A percentile compares a stretch with the other conserved stretches of the same genome.
Evolutionary conservation across 30 jellyfish, hydroid and myxozoan species (phyloP).

Genomic region (Kudoa iwatai): DNA sequence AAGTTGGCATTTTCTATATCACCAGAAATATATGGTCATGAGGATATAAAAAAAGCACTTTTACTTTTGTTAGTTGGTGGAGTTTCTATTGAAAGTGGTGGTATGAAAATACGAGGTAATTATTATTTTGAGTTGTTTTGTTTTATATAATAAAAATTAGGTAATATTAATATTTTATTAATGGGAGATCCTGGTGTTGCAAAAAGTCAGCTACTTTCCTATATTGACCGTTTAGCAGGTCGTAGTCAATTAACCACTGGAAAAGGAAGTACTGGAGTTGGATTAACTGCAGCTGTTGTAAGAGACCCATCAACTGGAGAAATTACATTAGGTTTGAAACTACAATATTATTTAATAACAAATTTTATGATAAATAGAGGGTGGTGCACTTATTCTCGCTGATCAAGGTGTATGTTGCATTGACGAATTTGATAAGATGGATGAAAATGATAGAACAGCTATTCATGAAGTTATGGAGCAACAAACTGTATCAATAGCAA

Average conservation of each 20-base stretch:
- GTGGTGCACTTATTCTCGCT: slow-evolving; percentile 87
- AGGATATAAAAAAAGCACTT: slow-evolving; percentile 69
- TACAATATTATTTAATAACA: neutral
- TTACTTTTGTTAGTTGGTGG: slow-evolving; percentile 76
- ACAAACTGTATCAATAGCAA: slow-evolving; percentile 80
- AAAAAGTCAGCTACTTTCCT: slow-evolving; percentile 61
- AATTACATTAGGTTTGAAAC: slow-evolving; percentile 13
- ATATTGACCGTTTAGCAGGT: slow-evolving; percentile 66
- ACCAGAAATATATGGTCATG: slow-evolving; percentile 92
- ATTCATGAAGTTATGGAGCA: slow-evolving; percentile 98
- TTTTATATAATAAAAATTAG: slow-evolving; percentile 5
- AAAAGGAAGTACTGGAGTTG: slow-evolving; percentile 93
- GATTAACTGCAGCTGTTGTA: slow-evolving; percentile 87
- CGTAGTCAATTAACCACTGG: slow-evolving; percentile 95
- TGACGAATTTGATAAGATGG: slow-evolving; percentile 93
- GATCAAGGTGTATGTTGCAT: slow-evolving; percentile 94
- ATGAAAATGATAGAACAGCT: slow-evolving; percentile 63
- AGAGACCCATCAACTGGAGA: slow-evolving; percentile 87
- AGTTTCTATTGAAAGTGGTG: slow-evolving; percentile 50
- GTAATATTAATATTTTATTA: slow-evolving; percentile 49
- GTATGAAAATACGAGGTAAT: slow-evolving; percentile 81
- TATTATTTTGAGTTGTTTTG: no score
- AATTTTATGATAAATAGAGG: slow-evolving; percentile 9
- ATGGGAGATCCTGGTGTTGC: slow-evolving; percentile 99
- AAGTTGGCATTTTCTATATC: slow-evolving; percentile 65